Percentiles rank a stretch among this genome's conserved stretches.
These are phyloP conservation scores for Mormyrus lacerda DNA, from an alignment of 2,113 vertebrate species.

Conservation along the genomic window DNA sequence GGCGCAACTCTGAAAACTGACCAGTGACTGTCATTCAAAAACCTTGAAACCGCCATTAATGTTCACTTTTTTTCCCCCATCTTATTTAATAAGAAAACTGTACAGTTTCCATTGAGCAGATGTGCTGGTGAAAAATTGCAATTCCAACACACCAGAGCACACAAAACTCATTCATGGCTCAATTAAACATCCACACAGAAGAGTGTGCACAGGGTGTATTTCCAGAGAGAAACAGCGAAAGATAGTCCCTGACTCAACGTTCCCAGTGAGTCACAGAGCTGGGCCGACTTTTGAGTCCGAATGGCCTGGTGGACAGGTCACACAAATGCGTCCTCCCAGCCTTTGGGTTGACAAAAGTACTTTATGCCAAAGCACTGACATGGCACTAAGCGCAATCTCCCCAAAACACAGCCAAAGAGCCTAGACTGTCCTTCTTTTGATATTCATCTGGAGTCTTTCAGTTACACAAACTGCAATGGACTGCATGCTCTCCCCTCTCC, in stretches of 20 bases:
- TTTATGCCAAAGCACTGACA: neutral
- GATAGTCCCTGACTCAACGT: conserved; percentile 25
- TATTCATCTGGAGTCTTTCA: neutral
- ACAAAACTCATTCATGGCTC: conserved; percentile 4
- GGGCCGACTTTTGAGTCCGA: conserved; percentile 27
- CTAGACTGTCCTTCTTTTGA: neutral
- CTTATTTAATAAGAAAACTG: neutral
- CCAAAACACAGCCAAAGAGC: neutral
- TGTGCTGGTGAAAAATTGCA: neutral
- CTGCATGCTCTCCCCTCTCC: neutral
- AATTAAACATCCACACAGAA: conserved; percentile 7
- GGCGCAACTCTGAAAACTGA: neutral
- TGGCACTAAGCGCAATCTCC: neutral
- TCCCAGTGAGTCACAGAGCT: conserved; percentile 40
- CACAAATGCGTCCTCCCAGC: conserved; percentile 30
- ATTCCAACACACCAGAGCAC: neutral
- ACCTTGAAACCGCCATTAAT: neutral
- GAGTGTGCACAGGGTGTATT: conserved; percentile 8
- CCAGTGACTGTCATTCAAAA: neutral
- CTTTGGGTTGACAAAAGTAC: neutral
- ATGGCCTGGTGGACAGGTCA: conserved; percentile 33
- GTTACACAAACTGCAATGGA: neutral
- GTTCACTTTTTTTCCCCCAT: neutral
- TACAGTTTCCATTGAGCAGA: neutral
- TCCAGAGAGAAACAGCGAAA: conserved; percentile 31